phyloP scores from a whole-genome alignment of 1,140 invertebrate species.

The Rhynchophorus ferrugineus region DNA sequence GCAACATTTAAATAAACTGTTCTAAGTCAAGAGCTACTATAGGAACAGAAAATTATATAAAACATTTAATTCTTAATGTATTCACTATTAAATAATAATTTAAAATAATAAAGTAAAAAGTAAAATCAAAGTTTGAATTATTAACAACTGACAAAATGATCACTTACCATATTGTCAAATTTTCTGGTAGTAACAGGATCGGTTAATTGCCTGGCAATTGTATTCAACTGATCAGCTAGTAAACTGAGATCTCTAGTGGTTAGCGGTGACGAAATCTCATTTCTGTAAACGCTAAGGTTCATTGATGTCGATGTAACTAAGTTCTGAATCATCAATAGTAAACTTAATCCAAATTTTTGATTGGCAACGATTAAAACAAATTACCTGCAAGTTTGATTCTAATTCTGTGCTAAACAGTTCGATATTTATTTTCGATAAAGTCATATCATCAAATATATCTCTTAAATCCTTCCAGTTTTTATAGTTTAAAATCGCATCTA shows the following conservation, averaged over 20 bases:
- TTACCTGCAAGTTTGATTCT: conserved; percentile 49
- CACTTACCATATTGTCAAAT: conserved; percentile 52
- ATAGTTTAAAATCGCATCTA: conserved; percentile 45
- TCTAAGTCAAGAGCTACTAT: no score
- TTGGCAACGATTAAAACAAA: neutral
- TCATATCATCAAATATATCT: conserved; percentile 41
- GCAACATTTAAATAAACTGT: no score
- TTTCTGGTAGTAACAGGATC: conserved; percentile 57
- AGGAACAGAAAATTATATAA: no score
- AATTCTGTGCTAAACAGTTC: conserved; percentile 50
- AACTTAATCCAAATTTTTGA: neutral
- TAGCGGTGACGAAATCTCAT: conserved; percentile 54
- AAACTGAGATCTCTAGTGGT: conserved; percentile 62
- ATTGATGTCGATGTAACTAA: conserved; percentile 55
- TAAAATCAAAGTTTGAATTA: no score
- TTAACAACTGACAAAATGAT: no score
- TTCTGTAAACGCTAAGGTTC: conserved; percentile 61
- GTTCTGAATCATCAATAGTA: conserved; percentile 5
- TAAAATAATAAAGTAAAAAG: no score
- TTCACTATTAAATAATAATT: no score
- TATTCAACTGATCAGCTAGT: conserved; percentile 65
- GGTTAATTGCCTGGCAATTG: conserved; percentile 60
- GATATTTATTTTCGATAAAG: conserved; percentile 41
- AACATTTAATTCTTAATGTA: no score
- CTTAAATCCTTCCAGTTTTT: conserved; percentile 54